Conservation (phyloP, 2,888 invertebrate genomes). For the Xestia xanthographa region DNA sequence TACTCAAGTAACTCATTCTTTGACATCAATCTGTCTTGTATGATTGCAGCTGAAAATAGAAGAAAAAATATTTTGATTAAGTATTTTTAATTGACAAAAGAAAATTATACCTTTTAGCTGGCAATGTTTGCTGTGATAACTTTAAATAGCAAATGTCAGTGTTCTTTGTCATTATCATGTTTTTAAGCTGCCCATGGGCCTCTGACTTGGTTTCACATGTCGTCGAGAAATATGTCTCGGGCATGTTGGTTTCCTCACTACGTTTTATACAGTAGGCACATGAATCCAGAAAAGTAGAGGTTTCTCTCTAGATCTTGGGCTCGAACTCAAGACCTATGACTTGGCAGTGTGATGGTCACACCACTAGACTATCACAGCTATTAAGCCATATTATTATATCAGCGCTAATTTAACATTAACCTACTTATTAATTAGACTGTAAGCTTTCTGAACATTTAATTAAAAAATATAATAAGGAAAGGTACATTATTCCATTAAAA, state of each 20-base stretch:
- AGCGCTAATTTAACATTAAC: not conserved
- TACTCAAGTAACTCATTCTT: constrained; percentile 93
- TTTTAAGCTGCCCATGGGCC: too few species aligned
- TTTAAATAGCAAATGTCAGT: not conserved
- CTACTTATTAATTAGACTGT: not conserved
- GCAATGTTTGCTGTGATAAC: not conserved
- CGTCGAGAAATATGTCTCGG: too few species aligned
- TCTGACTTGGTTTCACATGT: too few species aligned
- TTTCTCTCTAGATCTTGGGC: too few species aligned
- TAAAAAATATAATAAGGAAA: not conserved
- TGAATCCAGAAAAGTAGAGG: too few species aligned
- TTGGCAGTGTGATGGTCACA: too few species aligned
- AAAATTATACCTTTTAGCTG: not conserved
- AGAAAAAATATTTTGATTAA: not conserved
- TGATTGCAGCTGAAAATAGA: constrained; percentile 92
- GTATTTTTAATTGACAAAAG: not conserved
- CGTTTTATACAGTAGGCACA: too few species aligned
- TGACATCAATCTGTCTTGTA: constrained; percentile 92
- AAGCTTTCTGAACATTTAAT: not conserved
- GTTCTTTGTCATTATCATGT: too few species aligned
- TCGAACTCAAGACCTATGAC: too few species aligned
- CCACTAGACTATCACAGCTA: too few species aligned
- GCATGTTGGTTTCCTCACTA: too few species aligned
- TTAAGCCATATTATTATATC: too few species aligned
- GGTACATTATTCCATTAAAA: not conserved